Evolutionary conservation across 64 coral and sea anemone species (phyloP), one percentile per base, ranked within the genome.

Genomic region (Porites australiensis): DNA sequence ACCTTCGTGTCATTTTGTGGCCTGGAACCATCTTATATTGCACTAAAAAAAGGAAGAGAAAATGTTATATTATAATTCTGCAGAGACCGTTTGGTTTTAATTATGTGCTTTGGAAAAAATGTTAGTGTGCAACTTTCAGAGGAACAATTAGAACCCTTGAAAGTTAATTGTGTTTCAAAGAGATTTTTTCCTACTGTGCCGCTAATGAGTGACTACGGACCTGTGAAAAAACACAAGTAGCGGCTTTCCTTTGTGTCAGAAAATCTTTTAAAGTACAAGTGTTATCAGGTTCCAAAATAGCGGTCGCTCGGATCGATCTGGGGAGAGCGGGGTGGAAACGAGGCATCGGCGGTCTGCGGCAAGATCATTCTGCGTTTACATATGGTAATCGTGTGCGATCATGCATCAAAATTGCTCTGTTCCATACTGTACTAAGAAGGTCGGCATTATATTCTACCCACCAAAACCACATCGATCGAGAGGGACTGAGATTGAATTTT

Each of bases 401-500:
- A 86, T 91, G 89, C 78, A 53, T 71, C 90, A 84, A 85, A 85
- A 92, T 86, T 92, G 90, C 79, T 86, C 6, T 85, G 45, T 93
- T 69, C 81, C 90, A 21, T 19, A 65, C n/a, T 92, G 90, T 37
- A 86, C 22, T 37, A 77, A 86, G 70, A 92, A 92, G 54, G 70
- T 63, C n/a, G n/a, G n/a, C n/a, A n/a, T n/a, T n/a, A n/a, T n/a
- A n/a, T n/a, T n/a, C n/a, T n/a, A n/a, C n/a, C n/a, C n/a, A n/a
- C n/a, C n/a, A n/a, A n/a, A n/a, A n/a, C n/a, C n/a, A n/a, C n/a
- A n/a, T n/a, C n/a, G n/a, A n/a, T n/a, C n/a, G n/a, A n/a, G n/a
- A n/a, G n/a, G n/a, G n/a, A n/a, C n/a, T n/a, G n/a, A n/a, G n/a
- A n/a, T n/a, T n/a, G n/a, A n/a, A n/a, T n/a, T n/a, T n/a, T n/a